phyloP scores from a whole-genome alignment of 2,888 invertebrate genomes.

The Syritta pipiens region DNA sequence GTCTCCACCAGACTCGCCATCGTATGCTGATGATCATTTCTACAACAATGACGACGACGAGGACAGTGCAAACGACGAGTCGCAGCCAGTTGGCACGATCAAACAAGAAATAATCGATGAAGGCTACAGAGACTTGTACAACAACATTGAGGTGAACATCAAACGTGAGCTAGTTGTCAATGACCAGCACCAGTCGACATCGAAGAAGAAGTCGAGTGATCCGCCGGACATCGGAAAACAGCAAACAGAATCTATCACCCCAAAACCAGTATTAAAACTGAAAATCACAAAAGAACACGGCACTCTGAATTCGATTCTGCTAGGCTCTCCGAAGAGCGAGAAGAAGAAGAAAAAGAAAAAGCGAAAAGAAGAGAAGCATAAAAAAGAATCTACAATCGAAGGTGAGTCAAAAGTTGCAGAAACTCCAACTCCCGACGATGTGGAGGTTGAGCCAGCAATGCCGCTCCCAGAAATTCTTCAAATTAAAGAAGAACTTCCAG shows the following conservation, averaged over 20 bases:
- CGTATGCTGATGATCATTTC: constrained; percentile 37
- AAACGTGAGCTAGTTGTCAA: constrained; percentile 72
- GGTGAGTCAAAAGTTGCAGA: constrained; percentile 38
- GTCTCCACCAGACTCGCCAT: constrained; percentile 26
- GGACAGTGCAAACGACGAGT: constrained; percentile 67
- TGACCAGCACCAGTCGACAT: constrained; percentile 60
- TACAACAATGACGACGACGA: constrained; percentile 58
- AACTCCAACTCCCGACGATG: not conserved
- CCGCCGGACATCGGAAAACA: constrained; percentile 64
- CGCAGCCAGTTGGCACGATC: constrained; percentile 40
- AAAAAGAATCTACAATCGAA: constrained; percentile 33
- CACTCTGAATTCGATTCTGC: constrained; percentile 77
- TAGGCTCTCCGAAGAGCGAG: constrained; percentile 72
- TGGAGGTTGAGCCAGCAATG: constrained; percentile 24
- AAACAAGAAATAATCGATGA: constrained; percentile 70
- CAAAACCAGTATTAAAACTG: constrained; percentile 74
- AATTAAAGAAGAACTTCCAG: constrained; percentile 73
- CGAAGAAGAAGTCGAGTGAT: constrained; percentile 11
- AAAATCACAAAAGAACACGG: constrained; percentile 79
- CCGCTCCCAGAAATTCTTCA: constrained; percentile 62
- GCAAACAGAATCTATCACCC: constrained; percentile 41
- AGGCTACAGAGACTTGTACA: constrained; percentile 55
- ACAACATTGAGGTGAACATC: constrained; percentile 65
- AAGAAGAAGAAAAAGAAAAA: constrained; percentile 76
- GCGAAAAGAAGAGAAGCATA: constrained; percentile 72